phyloP scores from a whole-genome alignment of 2,888 invertebrate genomes.

The Dyspetes luteomarginatus region DNA sequence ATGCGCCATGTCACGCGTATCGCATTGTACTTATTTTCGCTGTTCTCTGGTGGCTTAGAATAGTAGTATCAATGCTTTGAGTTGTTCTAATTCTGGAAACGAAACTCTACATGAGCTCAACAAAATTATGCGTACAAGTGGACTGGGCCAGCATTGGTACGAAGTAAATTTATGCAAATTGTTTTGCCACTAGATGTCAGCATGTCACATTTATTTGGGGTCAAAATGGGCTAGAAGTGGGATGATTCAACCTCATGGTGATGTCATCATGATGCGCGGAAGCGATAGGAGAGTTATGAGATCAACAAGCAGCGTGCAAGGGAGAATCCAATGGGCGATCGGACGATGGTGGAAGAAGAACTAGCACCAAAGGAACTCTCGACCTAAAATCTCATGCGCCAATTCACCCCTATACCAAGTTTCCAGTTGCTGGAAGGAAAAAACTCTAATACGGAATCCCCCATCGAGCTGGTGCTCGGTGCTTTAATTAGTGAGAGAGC shows the following conservation, averaged over 20 bases:
- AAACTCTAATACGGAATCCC: conserved; percentile 57
- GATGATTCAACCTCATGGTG: conserved; percentile 23
- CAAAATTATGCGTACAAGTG: conserved; percentile 11
- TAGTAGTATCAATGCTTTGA: neutral
- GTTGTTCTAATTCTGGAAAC: neutral
- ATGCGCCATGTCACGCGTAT: conserved; percentile 16
- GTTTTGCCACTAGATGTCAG: neutral
- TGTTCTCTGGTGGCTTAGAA: neutral
- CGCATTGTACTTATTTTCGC: conserved; percentile 15
- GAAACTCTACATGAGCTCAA: neutral
- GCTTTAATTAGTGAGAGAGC: conserved; percentile 59
- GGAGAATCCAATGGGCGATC: conserved; percentile 15
- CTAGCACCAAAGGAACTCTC: conserved; percentile 25
- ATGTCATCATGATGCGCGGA: neutral
- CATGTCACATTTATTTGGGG: neutral
- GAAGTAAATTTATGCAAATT: neutral
- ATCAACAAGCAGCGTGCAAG: neutral
- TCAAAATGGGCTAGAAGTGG: neutral
- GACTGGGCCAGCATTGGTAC: neutral
- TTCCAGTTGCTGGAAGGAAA: conserved; percentile 46
- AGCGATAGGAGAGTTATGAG: neutral
- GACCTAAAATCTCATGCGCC: conserved; percentile 52
- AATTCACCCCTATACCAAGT: conserved; percentile 48
- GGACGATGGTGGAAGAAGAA: neutral
- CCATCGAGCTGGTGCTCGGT: conserved; percentile 6